phyloP scores from a whole-genome alignment of 2,797 vertebrate genomes.

The Manis crassicaudata region DNA sequence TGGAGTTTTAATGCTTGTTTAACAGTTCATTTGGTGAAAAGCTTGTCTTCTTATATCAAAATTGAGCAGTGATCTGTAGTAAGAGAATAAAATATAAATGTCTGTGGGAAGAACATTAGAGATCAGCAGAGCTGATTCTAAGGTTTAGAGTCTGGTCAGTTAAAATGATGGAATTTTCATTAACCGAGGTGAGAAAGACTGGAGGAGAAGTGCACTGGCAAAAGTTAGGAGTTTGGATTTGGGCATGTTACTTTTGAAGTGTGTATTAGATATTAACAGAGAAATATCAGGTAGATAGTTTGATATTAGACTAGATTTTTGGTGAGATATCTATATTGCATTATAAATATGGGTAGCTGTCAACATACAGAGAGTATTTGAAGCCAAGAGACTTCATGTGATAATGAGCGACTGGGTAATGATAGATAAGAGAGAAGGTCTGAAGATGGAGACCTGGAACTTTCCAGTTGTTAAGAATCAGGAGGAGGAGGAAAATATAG shows the following conservation, averaged over 20 bases:
- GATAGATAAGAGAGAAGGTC: neutral
- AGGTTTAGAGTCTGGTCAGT: neutral
- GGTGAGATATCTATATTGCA: neutral
- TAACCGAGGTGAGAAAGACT: neutral
- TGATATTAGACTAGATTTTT: slow-evolving; percentile 1
- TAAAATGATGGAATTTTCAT: slow-evolving; percentile 1
- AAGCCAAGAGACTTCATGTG: neutral
- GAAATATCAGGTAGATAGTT: neutral
- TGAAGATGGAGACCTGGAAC: neutral
- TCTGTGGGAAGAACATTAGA: neutral
- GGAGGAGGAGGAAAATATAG: neutral
- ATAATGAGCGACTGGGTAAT: neutral
- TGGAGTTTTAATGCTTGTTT: slow-evolving; percentile 40
- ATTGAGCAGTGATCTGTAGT: neutral
- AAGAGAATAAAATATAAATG: neutral
- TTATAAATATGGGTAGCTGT: neutral
- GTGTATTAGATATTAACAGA: neutral
- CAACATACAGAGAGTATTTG: neutral
- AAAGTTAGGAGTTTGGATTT: slow-evolving; percentile 2
- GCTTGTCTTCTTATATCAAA: neutral
- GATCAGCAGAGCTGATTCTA: neutral
- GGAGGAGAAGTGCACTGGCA: neutral
- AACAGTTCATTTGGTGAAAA: neutral
- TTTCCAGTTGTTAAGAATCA: neutral
- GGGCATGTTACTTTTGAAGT: slow-evolving; percentile 3